Percentiles rank a stretch among this genome's conserved stretches.
These are phyloP conservation scores for Xiphorhynchus elegans DNA, from an alignment of 2,113 vertebrate species.

Conservation along the genomic window DNA sequence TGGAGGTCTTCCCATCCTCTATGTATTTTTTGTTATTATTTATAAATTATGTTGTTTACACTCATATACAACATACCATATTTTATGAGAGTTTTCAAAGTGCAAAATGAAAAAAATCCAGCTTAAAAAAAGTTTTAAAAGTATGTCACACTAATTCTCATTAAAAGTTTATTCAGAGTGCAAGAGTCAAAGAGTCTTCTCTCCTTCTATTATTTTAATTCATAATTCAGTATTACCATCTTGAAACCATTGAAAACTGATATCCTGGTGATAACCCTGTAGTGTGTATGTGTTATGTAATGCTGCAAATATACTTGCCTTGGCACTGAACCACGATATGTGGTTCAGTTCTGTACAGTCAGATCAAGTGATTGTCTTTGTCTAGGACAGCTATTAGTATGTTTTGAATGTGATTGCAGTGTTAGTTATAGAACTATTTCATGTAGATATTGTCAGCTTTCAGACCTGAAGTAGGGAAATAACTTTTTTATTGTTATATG, in stretches of 20 bases:
- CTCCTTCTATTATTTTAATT: conserved; percentile 26
- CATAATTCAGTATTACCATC: background rate
- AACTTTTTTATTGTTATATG: background rate
- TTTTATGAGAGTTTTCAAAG: background rate
- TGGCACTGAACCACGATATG: background rate
- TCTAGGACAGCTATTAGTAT: background rate
- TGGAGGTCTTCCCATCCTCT: background rate
- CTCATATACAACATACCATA: background rate
- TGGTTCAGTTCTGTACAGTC: background rate
- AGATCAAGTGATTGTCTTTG: background rate
- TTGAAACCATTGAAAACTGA: background rate
- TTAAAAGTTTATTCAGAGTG: background rate
- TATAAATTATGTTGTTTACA: background rate
- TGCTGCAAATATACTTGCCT: background rate
- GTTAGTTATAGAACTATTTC: background rate
- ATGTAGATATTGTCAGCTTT: background rate
- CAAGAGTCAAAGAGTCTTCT: background rate
- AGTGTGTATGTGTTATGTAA: background rate
- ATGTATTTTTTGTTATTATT: background rate
- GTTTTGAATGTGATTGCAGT: background rate
- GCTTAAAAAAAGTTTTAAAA: background rate
- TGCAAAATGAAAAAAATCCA: background rate
- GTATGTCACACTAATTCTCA: background rate
- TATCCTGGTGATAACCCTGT: background rate
- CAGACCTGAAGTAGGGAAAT: background rate